Conservation (phyloP, 2,888 invertebrate species). For the Lacanobia wlatinum region DNA sequence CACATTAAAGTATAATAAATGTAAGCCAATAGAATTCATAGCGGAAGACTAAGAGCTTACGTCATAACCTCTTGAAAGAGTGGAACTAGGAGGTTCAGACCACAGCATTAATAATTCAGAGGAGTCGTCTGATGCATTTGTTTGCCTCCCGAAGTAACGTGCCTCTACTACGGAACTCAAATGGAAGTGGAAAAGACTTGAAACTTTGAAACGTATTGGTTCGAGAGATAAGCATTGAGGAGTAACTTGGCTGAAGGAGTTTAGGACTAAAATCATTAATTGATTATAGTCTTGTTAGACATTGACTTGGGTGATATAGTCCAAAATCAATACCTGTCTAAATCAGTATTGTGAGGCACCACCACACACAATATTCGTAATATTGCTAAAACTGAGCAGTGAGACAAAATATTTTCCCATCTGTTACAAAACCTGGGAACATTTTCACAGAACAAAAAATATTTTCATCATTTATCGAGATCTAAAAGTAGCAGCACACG, state of each 20-base stretch:
- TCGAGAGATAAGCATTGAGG: conserved; percentile 20
- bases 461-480: conserved; percentile 31
- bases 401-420: background rate
- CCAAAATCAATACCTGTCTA: background rate
- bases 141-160: conserved; percentile 70
- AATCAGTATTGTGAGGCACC: background rate
- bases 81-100: conserved; percentile 60
- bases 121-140: conserved; percentile 76
- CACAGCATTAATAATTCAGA: conserved; percentile 81
- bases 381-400: background rate
- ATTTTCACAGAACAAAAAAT: background rate
- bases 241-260: background rate
- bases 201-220: conserved; percentile 35
- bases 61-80: conserved; percentile 72
- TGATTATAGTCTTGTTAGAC: background rate
- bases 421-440: conserved; percentile 1
- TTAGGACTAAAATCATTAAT: background rate
- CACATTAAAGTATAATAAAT: conserved; percentile 33
- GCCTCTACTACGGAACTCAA: conserved; percentile 58
- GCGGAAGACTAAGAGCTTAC: conserved; percentile 64
- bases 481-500: conserved; percentile 56
- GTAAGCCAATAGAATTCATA: conserved; percentile 55
- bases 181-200: conserved; percentile 23
- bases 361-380: background rate
- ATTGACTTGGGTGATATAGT: background rate